Conservation (phyloP, 2,113 vertebrate species). For the Embiotoca jacksoni region DNA sequence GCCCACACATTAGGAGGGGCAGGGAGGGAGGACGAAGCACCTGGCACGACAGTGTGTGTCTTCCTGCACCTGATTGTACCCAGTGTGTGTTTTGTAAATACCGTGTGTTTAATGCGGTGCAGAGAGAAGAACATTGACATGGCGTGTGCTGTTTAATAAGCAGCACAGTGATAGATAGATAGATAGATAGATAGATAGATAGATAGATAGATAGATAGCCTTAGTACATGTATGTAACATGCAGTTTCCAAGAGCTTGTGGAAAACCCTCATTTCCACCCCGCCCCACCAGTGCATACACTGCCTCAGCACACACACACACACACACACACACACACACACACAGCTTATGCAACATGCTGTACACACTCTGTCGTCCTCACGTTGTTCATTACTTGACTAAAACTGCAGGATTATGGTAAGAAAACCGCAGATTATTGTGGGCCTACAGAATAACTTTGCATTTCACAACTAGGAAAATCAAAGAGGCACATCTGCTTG, state of each 20-base stretch:
- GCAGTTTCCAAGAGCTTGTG: conserved; percentile 38
- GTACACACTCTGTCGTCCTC: conserved; percentile 52
- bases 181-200: too few species aligned
- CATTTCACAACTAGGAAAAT: conserved; percentile 61
- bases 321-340: conserved; percentile 32
- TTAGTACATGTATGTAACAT: conserved; percentile 34
- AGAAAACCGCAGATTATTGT: conserved; percentile 74
- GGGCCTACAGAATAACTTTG: conserved; percentile 62
- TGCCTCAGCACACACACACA: conserved; percentile 31
- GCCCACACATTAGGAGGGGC: neutral
- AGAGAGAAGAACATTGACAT: conserved; percentile 5
- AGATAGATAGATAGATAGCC: too few species aligned
- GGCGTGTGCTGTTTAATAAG: conserved; percentile 27
- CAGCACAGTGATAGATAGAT: neutral
- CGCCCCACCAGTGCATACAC: conserved; percentile 37
- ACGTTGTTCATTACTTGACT: conserved; percentile 75
- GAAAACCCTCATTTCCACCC: conserved; percentile 44
- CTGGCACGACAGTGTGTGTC: conserved; percentile 53
- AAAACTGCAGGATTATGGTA: conserved; percentile 73
- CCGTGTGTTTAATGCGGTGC: conserved; percentile 29
- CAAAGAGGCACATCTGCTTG: conserved; percentile 69
- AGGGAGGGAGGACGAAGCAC: conserved; percentile 40
- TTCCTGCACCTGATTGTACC: conserved; percentile 24
- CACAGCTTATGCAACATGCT: conserved; percentile 66
- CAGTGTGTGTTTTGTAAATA: neutral